Base-by-base conservation (phyloP, 2,113 vertebrate genomes). In the Chroicocephalus ridibundus region DNA sequence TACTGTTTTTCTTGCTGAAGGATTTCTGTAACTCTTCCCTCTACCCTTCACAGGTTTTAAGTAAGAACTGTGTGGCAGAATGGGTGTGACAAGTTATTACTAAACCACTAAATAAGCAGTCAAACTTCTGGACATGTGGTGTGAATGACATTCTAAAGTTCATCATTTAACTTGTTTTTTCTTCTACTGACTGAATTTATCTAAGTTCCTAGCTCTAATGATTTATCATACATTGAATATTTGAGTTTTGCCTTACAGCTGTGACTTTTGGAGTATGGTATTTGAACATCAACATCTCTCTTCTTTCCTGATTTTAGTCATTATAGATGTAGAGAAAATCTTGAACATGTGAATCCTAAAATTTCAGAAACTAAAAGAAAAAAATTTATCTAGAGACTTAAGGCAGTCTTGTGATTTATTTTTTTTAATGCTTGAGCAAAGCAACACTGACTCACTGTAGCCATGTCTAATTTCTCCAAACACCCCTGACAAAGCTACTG, bases 381-480 rank as follows among this genome's bases (percentile, higher is more conserved):
- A 74, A 32, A 79, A 82, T 44, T 16, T 27, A 40, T 9, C 0
- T 17, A 49, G 15, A 58, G n/a, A 80, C 31, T 91, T 76, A 80
- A 85, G 32, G 2, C 61, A 69, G 52, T 74, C 91, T 81, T 85
- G 46, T 97, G 91, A 94, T 93, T 38, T 80, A 87, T 68, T 47
- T 49, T 49, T 93, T 96, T 74, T 49, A 93, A 86, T 54, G 34
- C 40, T 77, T 77, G 84, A 84, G 84, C 81, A 95, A 97, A 85
- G 86, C n/a, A 87, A 25, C 46, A 82, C 78, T 97, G 96, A 95
- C 81, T 96, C 94, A 95, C 32, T 95, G 75, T 93, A 93, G 91
- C 93, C 70, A 80, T 85, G 77, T 57, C 61, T 29, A 82, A 31
- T 42, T 85, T 89, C 81, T 90, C 83, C 83, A 95, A 95, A 92